Evolutionary conservation across 2,113 vertebrate species (phyloP).

Genomic region (rabbit (Oryctolagus cuniculus)): DNA sequence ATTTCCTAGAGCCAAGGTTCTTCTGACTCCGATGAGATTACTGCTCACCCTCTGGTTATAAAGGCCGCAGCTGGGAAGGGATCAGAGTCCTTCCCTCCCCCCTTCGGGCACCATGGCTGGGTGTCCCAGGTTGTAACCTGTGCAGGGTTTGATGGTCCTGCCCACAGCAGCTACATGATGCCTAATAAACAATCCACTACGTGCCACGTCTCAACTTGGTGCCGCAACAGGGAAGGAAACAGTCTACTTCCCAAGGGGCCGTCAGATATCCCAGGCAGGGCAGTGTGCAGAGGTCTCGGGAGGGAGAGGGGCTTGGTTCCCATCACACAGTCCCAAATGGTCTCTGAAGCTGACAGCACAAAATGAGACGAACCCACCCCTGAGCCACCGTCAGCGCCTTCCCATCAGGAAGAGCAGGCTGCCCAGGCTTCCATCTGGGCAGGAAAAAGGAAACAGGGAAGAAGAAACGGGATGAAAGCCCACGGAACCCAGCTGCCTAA

Average conservation of each 20-base stretch:
- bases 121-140: slow-evolving; percentile 72
- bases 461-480: slow-evolving; percentile 61
- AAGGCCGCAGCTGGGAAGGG: slow-evolving; percentile 52
- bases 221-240: slow-evolving; percentile 50
- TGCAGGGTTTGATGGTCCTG: slow-evolving; percentile 54
- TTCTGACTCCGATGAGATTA: slow-evolving; percentile 74
- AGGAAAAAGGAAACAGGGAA: slow-evolving; percentile 51
- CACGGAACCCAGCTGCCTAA: slow-evolving; percentile 47
- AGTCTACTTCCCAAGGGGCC: slow-evolving; percentile 46
- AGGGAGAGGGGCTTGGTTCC: slow-evolving; percentile 59
- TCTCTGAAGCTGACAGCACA: slow-evolving; percentile 55
- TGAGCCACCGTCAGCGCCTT: neutral
- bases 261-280: slow-evolving; percentile 19
- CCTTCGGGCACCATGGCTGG: slow-evolving; percentile 49
- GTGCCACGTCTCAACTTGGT: neutral
- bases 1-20: slow-evolving; percentile 72
- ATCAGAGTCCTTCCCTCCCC: slow-evolving; percentile 67
- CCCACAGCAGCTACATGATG: slow-evolving; percentile 66
- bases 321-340: neutral
- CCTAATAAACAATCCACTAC: slow-evolving; percentile 44
- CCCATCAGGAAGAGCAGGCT: slow-evolving; percentile 10
- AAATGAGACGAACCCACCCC: neutral
- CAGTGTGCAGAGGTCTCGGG: slow-evolving; percentile 27
- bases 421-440: neutral
- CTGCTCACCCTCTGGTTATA: slow-evolving; percentile 56